Evolutionary conservation across 1,140 invertebrate species (phyloP).

Genomic region (Listronotus oregonensis): DNA sequence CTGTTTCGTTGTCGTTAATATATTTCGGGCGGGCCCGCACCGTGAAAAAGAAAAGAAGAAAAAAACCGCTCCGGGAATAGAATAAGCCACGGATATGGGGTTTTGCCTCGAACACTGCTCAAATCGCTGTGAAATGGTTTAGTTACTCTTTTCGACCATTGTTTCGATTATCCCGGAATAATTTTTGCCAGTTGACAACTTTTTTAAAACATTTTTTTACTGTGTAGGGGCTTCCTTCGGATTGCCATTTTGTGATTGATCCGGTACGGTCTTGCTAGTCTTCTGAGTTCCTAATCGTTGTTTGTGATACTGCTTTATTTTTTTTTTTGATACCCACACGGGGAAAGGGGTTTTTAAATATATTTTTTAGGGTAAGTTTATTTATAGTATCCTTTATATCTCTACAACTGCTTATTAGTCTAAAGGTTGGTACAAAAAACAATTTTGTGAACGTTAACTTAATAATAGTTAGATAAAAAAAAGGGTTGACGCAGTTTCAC

Average conservation of each 20-base stretch:
- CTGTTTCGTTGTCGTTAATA: slow-evolving; percentile 29
- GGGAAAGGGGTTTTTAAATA: slow-evolving; percentile 9
- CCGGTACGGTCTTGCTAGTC: slow-evolving; percentile 24
- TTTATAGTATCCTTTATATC: too few relatives aligned
- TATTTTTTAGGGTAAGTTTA: slow-evolving; percentile 23
- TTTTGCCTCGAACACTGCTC: slow-evolving; percentile 14
- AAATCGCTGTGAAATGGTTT: slow-evolving; percentile 28
- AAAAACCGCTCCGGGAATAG: slow-evolving; percentile 28
- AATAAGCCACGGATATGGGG: slow-evolving; percentile 19
- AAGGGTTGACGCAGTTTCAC: too few relatives aligned
- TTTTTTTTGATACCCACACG: slow-evolving; percentile 1
- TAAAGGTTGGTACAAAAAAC: too few relatives aligned
- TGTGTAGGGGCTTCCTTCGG: background rate
- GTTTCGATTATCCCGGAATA: too few relatives aligned
- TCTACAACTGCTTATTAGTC: too few relatives aligned
- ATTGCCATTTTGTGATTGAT: slow-evolving; percentile 20
- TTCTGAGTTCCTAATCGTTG: slow-evolving; percentile 29
- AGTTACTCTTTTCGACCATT: slow-evolving; percentile 21
- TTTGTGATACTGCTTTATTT: slow-evolving; percentile 21
- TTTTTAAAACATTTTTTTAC: background rate
- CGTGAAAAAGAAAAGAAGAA: slow-evolving; percentile 23
- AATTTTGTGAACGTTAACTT: too few relatives aligned
- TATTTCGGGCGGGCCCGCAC: slow-evolving; percentile 23
- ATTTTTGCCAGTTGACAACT: slow-evolving; percentile 12
- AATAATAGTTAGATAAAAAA: too few relatives aligned